Percentiles rank a stretch among this genome's conserved stretches.
These are phyloP conservation scores for Brenthis hecate DNA, from an alignment of 2,888 invertebrate species.

Conservation along the genomic window DNA sequence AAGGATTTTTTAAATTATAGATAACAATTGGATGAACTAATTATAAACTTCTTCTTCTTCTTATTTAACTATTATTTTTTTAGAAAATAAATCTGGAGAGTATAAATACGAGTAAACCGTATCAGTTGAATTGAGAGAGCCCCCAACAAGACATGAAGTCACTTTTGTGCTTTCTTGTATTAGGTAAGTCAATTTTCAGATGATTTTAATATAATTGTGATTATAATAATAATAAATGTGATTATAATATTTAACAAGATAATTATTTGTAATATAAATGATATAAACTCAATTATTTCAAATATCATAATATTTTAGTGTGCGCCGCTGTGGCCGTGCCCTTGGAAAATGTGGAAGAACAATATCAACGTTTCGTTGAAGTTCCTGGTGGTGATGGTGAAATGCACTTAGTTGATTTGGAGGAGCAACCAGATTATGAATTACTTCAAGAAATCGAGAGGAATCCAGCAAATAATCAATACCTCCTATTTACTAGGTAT, in stretches of 20 bases:
- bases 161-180: constrained; percentile 13
- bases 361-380: constrained; percentile 50
- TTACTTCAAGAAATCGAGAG: constrained; percentile 47
- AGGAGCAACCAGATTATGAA: constrained; percentile 49
- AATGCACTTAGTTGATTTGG: constrained; percentile 50
- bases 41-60: too few species aligned
- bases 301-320: constrained; percentile 35
- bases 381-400: constrained; percentile 51
- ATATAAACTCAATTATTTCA: not conserved
- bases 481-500: constrained; percentile 56
- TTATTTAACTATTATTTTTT: too few species aligned
- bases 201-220: too few species aligned
- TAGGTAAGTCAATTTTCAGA: constrained; percentile 6
- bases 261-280: too few species aligned
- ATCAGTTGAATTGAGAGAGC: not conserved
- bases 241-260: too few species aligned
- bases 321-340: constrained; percentile 46
- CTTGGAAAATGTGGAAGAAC: constrained; percentile 38
- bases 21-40: too few species aligned
- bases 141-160: constrained; percentile 20
- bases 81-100: not conserved
- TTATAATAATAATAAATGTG: too few species aligned
- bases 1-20: too few species aligned
- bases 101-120: constrained; percentile 1
- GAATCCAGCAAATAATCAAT: constrained; percentile 50